Percentiles rank a stretch among this genome's conserved stretches.
Evolutionary conservation across 2,797 vertebrate species (phyloP).

Genomic region (Chelidonichthys spinosus): DNA sequence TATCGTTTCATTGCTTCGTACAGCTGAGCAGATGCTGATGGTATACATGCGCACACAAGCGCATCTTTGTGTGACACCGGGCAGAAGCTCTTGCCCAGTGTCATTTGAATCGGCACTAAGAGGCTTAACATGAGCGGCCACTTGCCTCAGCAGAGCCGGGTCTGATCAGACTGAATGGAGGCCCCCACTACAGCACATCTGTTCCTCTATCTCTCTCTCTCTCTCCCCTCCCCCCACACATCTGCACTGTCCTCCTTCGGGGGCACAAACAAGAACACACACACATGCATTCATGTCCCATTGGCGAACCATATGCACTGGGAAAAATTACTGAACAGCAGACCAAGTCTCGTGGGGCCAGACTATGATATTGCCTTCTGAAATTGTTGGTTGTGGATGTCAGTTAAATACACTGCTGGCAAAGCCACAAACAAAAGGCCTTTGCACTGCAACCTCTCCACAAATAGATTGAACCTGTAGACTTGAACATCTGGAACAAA

Average conservation of each 20-base stretch:
- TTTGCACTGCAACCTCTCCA: neutral
- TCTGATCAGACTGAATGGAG: slow-evolving; percentile 40
- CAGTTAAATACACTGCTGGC: neutral
- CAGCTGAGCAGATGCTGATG: slow-evolving; percentile 24
- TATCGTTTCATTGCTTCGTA: neutral
- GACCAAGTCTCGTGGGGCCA: neutral
- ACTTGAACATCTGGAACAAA: slow-evolving; percentile 1
- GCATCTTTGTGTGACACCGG: slow-evolving; percentile 28
- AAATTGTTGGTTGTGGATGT: neutral
- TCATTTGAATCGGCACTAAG: slow-evolving; percentile 74
- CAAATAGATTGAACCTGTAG: neutral
- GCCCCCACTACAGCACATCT: slow-evolving; percentile 61
- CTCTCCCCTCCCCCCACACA: slow-evolving; percentile 30
- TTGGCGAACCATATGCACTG: slow-evolving; percentile 11
- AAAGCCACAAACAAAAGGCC: neutral
- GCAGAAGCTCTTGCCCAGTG: slow-evolving; percentile 51
- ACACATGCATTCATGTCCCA: neutral
- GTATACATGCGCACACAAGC: neutral
- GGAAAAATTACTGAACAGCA: neutral
- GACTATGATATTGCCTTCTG: slow-evolving; percentile 6
- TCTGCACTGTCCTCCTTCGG: slow-evolving; percentile 39
- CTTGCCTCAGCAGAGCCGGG: slow-evolving; percentile 60
- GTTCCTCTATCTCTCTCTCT: slow-evolving; percentile 25
- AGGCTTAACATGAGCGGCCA: slow-evolving; percentile 79
- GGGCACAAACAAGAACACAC: slow-evolving; percentile 9